Evolutionary conservation across 2,797 vertebrate genomes (phyloP).

Genomic region (Pempheris klunzingeri): DNA sequence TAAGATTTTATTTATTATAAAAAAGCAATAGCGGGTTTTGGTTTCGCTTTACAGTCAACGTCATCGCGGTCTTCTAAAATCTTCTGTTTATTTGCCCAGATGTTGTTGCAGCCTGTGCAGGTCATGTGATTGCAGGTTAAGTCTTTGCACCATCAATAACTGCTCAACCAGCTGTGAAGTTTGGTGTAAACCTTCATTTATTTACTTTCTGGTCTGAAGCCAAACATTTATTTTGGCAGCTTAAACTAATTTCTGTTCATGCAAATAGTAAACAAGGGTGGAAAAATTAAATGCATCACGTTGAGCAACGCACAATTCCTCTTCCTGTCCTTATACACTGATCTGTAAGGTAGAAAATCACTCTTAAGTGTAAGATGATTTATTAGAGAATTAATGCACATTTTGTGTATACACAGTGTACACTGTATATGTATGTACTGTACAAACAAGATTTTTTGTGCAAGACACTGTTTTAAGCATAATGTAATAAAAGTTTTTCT

Average conservation of each 20-base stretch:
- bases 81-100: neutral
- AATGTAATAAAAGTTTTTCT: conserved; percentile 3
- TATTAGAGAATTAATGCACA: neutral
- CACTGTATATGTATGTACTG: conserved; percentile 27
- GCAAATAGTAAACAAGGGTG: neutral
- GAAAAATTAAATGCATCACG: neutral
- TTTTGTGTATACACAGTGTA: conserved; percentile 15
- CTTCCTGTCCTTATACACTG: neutral
- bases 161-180: neutral
- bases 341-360: conserved; percentile 4
- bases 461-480: neutral
- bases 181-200: neutral
- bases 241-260: neutral
- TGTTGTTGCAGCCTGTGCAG: neutral
- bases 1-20: neutral
- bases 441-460: conserved; percentile 27
- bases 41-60: neutral
- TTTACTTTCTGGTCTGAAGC: conserved; percentile 2
- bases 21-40: no score
- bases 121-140: neutral
- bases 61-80: neutral
- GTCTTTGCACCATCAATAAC: neutral
- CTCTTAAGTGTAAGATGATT: neutral
- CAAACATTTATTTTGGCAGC: conserved; percentile 1
- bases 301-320: conserved; percentile 1